These are phyloP conservation scores for Axea sp. DNA, from an alignment of 2,888 invertebrate species.

Conservation along the genomic window DNA sequence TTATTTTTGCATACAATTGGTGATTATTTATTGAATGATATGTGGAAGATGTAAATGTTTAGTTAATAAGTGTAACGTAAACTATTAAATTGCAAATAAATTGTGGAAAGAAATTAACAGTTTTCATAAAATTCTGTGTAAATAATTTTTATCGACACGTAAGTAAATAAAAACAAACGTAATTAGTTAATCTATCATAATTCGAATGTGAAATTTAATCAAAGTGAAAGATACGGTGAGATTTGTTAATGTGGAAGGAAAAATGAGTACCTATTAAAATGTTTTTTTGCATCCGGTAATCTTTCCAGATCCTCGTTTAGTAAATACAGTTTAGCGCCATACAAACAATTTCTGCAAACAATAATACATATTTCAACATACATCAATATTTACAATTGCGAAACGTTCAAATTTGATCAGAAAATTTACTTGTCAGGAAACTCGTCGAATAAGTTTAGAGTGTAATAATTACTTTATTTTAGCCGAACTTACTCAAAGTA, in stretches of 20 bases:
- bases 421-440: too few species aligned
- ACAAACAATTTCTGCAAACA: constrained; percentile 79
- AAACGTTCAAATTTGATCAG: too few species aligned
- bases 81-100: too few species aligned
- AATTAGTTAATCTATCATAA: too few species aligned
- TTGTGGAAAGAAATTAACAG: background rate
- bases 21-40: constrained; percentile 14
- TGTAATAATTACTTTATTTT: constrained; percentile 3
- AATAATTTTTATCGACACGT: background rate
- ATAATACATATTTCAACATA: background rate
- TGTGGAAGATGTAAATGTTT: constrained; percentile 1
- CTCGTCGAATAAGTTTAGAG: background rate
- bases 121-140: background rate
- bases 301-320: constrained; percentile 84
- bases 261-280: constrained; percentile 82
- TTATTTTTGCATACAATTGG: constrained; percentile 20
- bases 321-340: constrained; percentile 84
- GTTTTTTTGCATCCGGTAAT: constrained; percentile 81
- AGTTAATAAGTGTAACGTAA: too few species aligned
- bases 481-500: constrained; percentile 78
- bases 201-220: background rate
- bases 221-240: too few species aligned
- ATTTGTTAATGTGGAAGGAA: too few species aligned
- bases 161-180: too few species aligned
- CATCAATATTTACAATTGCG: too few species aligned